Conservation (phyloP, 2,888 invertebrate species). For the Xylocampa areola region DNA sequence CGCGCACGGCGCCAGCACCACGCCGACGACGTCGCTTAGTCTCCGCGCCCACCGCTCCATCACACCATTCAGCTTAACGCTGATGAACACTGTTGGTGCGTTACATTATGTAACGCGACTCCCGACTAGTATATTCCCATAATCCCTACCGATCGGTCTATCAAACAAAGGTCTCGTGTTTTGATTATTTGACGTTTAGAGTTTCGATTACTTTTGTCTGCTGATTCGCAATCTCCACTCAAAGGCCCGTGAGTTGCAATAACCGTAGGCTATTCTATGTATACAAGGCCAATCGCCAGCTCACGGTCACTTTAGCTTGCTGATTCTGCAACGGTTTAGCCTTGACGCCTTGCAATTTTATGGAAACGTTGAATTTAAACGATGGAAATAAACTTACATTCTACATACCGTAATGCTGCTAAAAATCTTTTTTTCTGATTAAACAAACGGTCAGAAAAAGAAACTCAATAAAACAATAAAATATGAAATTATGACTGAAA, state of each 20-base stretch:
- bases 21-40: slow-evolving; percentile 34
- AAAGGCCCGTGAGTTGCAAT: neutral
- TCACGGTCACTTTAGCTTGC: neutral
- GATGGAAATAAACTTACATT: no score
- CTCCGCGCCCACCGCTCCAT: slow-evolving; percentile 43
- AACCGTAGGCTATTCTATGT: no score
- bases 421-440: no score
- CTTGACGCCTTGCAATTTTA: neutral
- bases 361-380: no score
- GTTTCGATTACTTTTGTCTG: neutral
- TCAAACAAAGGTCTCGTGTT: no score
- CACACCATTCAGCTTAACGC: slow-evolving; percentile 2
- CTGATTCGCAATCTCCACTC: neutral
- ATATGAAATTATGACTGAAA: no score
- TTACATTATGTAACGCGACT: slow-evolving; percentile 5
- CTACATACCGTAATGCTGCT: no score
- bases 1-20: slow-evolving; percentile 7
- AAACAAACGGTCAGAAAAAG: no score
- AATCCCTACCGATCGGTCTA: no score
- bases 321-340: neutral
- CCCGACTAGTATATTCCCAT: no score
- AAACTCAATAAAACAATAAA: no score
- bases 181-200: no score
- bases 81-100: slow-evolving; percentile 2
- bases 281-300: neutral